A percentile compares a stretch with the other conserved stretches of the same genome.
These are phyloP conservation scores for Glaucopsyche alexis DNA, from an alignment of 2,888 invertebrate genomes.

Conservation along the genomic window DNA sequence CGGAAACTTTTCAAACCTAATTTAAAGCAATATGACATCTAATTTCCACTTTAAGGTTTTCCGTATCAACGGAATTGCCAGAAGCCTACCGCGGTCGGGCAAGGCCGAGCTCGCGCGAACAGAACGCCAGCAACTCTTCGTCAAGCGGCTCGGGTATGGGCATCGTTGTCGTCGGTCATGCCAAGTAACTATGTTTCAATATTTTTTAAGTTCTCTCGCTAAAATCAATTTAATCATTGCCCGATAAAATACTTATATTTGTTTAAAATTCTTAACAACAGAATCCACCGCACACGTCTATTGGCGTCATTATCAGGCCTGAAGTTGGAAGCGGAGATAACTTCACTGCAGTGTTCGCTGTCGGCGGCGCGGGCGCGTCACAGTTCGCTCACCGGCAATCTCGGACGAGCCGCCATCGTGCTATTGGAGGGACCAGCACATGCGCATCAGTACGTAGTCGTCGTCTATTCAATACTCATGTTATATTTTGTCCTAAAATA, in stretches of 20 bases:
- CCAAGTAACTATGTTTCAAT: conserved; percentile 48
- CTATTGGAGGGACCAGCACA: conserved; percentile 94
- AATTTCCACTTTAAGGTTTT: conserved; percentile 73
- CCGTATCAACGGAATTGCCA: conserved; percentile 84
- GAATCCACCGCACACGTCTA: conserved; percentile 91
- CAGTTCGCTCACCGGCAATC: conserved; percentile 92
- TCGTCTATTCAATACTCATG: not conserved
- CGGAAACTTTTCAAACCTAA: conserved; percentile 70
- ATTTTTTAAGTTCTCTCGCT: not conserved
- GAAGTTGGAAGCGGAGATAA: conserved; percentile 96
- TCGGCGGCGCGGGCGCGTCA: conserved; percentile 95
- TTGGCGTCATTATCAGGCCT: conserved; percentile 95
- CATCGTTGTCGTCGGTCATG: conserved; percentile 91
- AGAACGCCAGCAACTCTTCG: conserved; percentile 67
- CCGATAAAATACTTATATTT: not conserved
- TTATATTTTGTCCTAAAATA: not conserved
- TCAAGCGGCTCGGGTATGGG: conserved; percentile 83
- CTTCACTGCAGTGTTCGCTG: conserved; percentile 93
- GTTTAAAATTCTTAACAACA: conserved; percentile 54
- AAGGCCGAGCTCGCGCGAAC: conserved; percentile 63
- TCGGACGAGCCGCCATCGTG: conserved; percentile 95
- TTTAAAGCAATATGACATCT: not conserved
- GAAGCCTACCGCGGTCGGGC: conserved; percentile 81
- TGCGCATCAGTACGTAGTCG: conserved; percentile 86
- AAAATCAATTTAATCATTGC: too few relatives aligned